Base-by-base conservation (phyloP, 2,113 vertebrate genomes). In the Oceanodroma tethys region DNA sequence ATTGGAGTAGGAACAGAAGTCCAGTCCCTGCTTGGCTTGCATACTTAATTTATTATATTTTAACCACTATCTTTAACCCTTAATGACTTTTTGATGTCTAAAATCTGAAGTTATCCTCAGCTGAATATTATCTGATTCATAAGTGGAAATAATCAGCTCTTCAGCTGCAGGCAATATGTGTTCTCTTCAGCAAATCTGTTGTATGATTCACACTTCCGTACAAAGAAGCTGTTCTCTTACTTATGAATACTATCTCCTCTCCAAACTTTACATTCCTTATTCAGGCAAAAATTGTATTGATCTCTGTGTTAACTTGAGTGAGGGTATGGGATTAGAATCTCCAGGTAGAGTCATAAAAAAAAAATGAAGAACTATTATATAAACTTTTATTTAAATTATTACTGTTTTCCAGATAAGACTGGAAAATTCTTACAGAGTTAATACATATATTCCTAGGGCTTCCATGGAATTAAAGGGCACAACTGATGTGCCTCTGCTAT, bases 51-150 rank as follows among this genome's bases (percentile, higher is more conserved):
- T 94, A 40, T 63, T 75, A 45, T n/a, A 73, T 73, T 88, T 80
- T 84, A 71, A 81, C 18, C 2, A 10, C 19, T 78, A 19, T 36
- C 43, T 88, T 93, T 95, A 92, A 89, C 40, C 27, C 4, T 7
- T 81, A 72, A 86, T 79, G 79, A 67, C 75, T 79, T 92, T 81
- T 90, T 97, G 42, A 92, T 92, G 84, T 82, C 43, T 82, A 53
- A 62, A 96, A 87, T 72, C 63, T 66, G 29, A 81, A 78, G 36
- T 84, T 90, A 91, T 94, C 48, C 70, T 89, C 38, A 75, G 23
- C 14, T 63, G 21, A 90, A 85, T 87, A 75, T 86, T 92, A 91
- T 97, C 78, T 83, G 59, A 38, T 90, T 80, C 93, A 83, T 53
- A 90, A 92, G 43, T 10, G 0, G 67, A 89, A 84, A 92, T 86